phyloP scores from a whole-genome alignment of 2,113 vertebrate genomes.

The Periophthalmodon schlosseri region DNA sequence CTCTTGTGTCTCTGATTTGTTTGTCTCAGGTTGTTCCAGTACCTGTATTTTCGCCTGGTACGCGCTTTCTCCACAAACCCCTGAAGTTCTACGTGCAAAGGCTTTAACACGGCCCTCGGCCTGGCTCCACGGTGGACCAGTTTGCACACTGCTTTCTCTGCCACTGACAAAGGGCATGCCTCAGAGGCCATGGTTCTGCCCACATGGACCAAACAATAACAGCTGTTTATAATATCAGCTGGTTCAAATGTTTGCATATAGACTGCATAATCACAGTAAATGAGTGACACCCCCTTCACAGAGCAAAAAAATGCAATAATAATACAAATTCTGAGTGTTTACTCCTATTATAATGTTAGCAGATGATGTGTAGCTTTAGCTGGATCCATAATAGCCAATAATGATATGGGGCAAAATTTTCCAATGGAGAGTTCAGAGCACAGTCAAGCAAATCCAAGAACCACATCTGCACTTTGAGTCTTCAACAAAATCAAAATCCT shows the following conservation, averaged over 20 bases:
- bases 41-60: slow-evolving; percentile 79
- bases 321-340: neutral
- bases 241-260: neutral
- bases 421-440: slow-evolving; percentile 20
- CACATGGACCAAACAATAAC: neutral
- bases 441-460: slow-evolving; percentile 30
- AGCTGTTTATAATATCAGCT: too few relatives aligned
- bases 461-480: slow-evolving; percentile 52
- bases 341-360: neutral
- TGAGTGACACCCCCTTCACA: neutral
- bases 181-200: slow-evolving; percentile 55
- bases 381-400: slow-evolving; percentile 19
- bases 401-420: slow-evolving; percentile 30
- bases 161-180: slow-evolving; percentile 72
- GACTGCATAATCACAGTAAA: neutral
- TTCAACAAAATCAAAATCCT: slow-evolving; percentile 27
- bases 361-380: slow-evolving; percentile 12
- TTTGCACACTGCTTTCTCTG: slow-evolving; percentile 79
- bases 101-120: slow-evolving; percentile 73
- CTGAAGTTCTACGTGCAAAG: slow-evolving; percentile 78
- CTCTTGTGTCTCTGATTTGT: neutral
- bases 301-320: too few relatives aligned
- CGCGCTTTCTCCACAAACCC: slow-evolving; percentile 74
- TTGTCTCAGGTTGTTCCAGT: slow-evolving; percentile 12
- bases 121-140: slow-evolving; percentile 76